phyloP scores from a whole-genome alignment of 2,113 vertebrate genomes.

The Gallinago media region DNA sequence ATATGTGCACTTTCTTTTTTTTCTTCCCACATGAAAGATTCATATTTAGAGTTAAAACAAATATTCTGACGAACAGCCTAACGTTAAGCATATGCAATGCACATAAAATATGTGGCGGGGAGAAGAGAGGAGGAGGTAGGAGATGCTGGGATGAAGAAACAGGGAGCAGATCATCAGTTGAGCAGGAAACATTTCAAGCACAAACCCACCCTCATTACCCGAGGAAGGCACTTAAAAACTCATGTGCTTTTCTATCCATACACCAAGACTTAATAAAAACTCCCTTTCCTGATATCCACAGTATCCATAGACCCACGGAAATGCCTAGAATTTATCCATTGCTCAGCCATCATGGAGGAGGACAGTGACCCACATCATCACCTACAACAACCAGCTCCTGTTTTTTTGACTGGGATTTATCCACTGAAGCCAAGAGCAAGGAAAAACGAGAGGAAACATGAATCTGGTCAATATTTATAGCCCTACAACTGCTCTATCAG shows the following conservation, averaged over 20 bases:
- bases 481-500: not conserved
- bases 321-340: not conserved
- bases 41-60: not conserved
- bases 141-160: not conserved
- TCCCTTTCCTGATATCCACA: not conserved
- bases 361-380: not conserved
- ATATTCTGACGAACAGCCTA: constrained; percentile 20
- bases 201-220: rapidly evolving
- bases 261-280: not conserved
- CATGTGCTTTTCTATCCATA: rapidly evolving
- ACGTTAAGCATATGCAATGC: not conserved
- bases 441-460: rapidly evolving
- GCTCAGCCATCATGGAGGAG: not conserved
- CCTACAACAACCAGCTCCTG: not conserved
- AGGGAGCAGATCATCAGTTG: not conserved
- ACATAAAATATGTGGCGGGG: not conserved
- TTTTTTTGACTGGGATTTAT: not conserved
- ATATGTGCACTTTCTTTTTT: not conserved
- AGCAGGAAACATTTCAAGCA: not conserved
- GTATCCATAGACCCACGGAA: not conserved
- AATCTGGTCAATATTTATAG: not conserved
- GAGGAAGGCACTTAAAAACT: not conserved
- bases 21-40: not conserved
- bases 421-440: not conserved
- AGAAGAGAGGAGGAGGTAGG: not conserved